A percentile compares a stretch with the other conserved stretches of the same genome.
phyloP scores from a whole-genome alignment of 2,888 invertebrate species.

The Corbicula japonica region DNA sequence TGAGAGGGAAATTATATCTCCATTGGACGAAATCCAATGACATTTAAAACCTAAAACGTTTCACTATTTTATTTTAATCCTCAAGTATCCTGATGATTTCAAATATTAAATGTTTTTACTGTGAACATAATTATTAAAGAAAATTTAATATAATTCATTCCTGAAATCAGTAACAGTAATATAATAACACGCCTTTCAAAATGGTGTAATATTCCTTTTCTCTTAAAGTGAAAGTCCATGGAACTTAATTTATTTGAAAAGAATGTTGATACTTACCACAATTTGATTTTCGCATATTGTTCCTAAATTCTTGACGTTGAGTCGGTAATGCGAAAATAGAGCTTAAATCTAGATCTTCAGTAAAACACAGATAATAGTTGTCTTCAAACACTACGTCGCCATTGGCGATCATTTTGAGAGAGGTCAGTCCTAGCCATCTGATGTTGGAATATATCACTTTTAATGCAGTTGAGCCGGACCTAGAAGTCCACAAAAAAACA shows the following conservation, averaged over 20 bases:
- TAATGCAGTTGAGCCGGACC: conserved; percentile 39
- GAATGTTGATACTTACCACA: conserved; percentile 74
- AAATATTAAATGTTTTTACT: too few species aligned
- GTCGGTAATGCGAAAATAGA: conserved; percentile 56
- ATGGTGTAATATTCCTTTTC: too few species aligned
- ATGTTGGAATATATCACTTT: conserved; percentile 85
- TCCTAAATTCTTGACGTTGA: conserved; percentile 56
- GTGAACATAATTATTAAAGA: too few species aligned
- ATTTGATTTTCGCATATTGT: conserved; percentile 49
- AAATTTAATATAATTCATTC: conserved; percentile 10
- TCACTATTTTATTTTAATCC: too few species aligned
- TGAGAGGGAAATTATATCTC: too few species aligned
- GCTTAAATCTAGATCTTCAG: conserved; percentile 86
- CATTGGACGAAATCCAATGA: too few species aligned
- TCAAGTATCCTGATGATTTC: too few species aligned
- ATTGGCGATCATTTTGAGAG: conserved; percentile 94
- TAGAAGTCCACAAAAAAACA: conserved; percentile 32
- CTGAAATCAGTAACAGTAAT: conserved; percentile 53
- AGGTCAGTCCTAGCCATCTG: conserved; percentile 93
- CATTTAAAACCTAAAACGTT: too few species aligned
- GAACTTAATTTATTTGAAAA: too few species aligned
- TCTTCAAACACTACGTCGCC: conserved; percentile 96
- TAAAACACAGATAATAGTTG: conserved; percentile 95
- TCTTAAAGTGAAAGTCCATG: too few species aligned
- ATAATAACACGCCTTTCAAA: conserved; percentile 54